Conservation (phyloP, 2,797 vertebrate species). For the Natrix natrix region DNA sequence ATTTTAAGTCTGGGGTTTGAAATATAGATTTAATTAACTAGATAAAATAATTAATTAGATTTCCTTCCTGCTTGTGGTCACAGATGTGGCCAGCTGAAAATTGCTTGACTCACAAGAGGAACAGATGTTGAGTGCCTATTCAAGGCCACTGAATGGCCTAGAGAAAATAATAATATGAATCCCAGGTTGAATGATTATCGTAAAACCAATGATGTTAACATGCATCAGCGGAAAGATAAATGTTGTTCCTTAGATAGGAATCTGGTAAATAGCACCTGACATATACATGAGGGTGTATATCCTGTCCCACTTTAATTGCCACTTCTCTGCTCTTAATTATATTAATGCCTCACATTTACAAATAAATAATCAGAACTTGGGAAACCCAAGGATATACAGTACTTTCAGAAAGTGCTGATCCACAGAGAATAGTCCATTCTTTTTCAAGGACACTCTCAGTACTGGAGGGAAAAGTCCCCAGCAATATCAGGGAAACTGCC, state of each 20-base stretch:
- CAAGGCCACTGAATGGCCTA: background rate
- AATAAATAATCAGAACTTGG: background rate
- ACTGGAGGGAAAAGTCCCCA: background rate
- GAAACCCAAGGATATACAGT: background rate
- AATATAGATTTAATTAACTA: background rate
- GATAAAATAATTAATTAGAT: background rate
- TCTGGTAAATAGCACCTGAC: background rate
- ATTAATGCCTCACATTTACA: background rate
- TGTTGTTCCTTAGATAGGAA: background rate
- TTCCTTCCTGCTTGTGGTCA: background rate
- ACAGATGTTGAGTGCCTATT: background rate
- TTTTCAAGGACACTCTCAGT: background rate
- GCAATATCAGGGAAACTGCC: background rate
- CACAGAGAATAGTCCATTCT: background rate
- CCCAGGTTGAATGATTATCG: background rate
- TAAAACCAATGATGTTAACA: background rate
- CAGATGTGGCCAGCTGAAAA: background rate
- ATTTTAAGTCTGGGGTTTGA: background rate
- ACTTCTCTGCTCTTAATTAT: background rate
- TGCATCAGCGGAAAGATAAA: background rate
- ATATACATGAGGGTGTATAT: background rate
- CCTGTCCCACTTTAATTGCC: background rate
- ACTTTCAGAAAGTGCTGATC: background rate
- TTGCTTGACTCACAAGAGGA: background rate
- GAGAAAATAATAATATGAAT: background rate